Evolutionary conservation across 2,797 vertebrate species (phyloP), one percentile per base, ranked within the genome.

Genomic region (Periparus ater): DNA sequence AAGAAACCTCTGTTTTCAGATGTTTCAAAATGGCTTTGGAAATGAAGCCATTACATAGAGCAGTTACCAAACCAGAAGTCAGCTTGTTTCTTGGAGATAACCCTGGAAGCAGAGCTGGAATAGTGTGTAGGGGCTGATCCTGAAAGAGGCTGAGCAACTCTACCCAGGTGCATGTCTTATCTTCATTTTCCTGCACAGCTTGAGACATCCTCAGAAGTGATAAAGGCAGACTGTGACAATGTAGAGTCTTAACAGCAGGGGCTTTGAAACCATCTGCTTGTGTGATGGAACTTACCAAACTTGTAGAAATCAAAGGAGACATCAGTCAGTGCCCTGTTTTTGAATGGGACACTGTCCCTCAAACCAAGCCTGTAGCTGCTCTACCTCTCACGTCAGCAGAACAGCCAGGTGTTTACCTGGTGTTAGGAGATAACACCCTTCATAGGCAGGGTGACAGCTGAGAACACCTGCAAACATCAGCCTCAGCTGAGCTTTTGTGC

Each of bases 21-120:
- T 75, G 78, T 84, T 91, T 86, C 68, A 84, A 73, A 95, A 94
- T 68, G 22, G 50, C 70, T 81, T 93, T 89, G 68, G 36, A 83
- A 85, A 48, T 53, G 21, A 85, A 85, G 50, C 65, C 10, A 0
- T 87, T 95, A 8, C 16, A 76, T 73, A 62, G 77, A 74, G 36
- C 67, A 74, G 54, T 71, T 87, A 27, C 38, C 77, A 10, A 53
- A 47, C 36, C 26, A 93, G 68, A 45, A 67, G 27, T 45, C 67
- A 63, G 0, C 50, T 61, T 91, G 47, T 40, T 42, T 72, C 45
- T 83, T 5, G 0, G 58, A 53, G 36, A 38, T 22, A 73, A 45
- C 13, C 42, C 36, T 10, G 11, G 48, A 54, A 91, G 32, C 71
- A 74, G 61, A 68, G 68, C 40, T 85, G 54, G 58, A 47, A 32